Base-by-base conservation (phyloP, 2,797 vertebrate genomes). In the Tapirus indicus region DNA sequence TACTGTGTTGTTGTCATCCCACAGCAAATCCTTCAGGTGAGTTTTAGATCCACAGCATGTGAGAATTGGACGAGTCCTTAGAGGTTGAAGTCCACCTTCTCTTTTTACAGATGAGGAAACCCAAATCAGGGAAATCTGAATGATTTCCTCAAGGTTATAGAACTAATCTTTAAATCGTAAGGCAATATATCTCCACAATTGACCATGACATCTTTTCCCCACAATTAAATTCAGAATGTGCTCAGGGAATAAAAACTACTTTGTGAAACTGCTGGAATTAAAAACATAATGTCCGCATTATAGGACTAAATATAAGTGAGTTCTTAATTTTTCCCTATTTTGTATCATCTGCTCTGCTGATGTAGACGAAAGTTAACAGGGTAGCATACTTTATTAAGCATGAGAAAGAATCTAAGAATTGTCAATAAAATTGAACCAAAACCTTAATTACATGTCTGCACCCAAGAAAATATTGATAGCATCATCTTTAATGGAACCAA, bases 401-500 rank as follows among this genome's bases (percentile, higher is more conserved):
- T 58, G 56, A 74, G 52, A 95, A 92, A 71, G 47, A 83, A 82
- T 13, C n/a, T 74, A 82, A 47, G 38, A 77, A 64, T 92, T 90
- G 47, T 92, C 60, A 74, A 6, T 52, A 90, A 88, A 94, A 80
- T 69, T 83, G 52, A 88, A 60, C 49, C 38, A 14, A 64, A 94
- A 91, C 38, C 29, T 93, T 79, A 86, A 82, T 94, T 35, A 32
- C 44, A 27, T 95, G 7, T 87, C 80, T 82, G 12, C 16, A 91
- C 25, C 77, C 75, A 75, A 72, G 52, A 94, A 84, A 72, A 91
- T 58, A 54, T 2, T 32, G 16, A 84, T 29, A 35, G 35, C 38
- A n/a, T 83, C 54, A 62, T 96, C 68, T 94, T 92, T 72, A 79
- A 68, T 35, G 77, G 94, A 96, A 84, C 6, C 35, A 77, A 79